Percentiles rank a stretch among this genome's conserved stretches.
Evolutionary conservation across 2,797 vertebrate genomes (phyloP).

Genomic region (Sebastes wilsoni): DNA sequence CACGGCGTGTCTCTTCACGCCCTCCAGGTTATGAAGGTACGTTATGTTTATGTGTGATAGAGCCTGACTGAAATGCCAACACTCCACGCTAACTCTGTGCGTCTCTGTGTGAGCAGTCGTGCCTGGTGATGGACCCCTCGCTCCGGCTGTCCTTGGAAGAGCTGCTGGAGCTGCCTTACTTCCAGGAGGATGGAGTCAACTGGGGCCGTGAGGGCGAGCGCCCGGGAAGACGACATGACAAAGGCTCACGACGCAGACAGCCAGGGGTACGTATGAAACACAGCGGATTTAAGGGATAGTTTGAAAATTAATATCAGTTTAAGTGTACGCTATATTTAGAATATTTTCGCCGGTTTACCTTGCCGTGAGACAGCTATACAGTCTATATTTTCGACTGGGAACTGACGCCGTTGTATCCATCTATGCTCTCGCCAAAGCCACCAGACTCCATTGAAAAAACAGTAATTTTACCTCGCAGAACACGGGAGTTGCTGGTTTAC

Average conservation of each 20-base stretch:
- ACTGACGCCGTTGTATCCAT: too few relatives aligned
- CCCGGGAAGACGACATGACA: slow-evolving; percentile 75
- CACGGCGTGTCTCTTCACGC: slow-evolving; percentile 72
- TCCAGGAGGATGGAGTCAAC: slow-evolving; percentile 79
- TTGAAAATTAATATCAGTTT: too few relatives aligned
- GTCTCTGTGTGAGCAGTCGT: slow-evolving; percentile 74
- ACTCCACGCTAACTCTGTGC: not conserved
- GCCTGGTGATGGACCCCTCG: slow-evolving; percentile 89
- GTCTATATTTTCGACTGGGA: too few relatives aligned
- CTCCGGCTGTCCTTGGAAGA: slow-evolving; percentile 87
- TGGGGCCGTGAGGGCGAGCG: slow-evolving; percentile 78
- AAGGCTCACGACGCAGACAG: slow-evolving; percentile 75
- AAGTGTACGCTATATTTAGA: too few relatives aligned
- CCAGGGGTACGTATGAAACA: slow-evolving; percentile 64
- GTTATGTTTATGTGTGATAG: not conserved
- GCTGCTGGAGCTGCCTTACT: slow-evolving; percentile 86
- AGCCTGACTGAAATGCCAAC: not conserved
- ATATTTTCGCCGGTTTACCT: too few relatives aligned
- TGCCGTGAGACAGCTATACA: too few relatives aligned
- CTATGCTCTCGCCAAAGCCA: too few relatives aligned
- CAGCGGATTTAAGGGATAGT: too few relatives aligned
- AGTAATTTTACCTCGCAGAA: too few relatives aligned
- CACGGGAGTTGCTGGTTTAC: too few relatives aligned
- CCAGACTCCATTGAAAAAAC: too few relatives aligned
- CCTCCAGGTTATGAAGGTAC: slow-evolving; percentile 89